Base-by-base conservation (phyloP, 30 jellyfish, hydroid and myxozoan genomes). In the Aurelia coerulea region DNA sequence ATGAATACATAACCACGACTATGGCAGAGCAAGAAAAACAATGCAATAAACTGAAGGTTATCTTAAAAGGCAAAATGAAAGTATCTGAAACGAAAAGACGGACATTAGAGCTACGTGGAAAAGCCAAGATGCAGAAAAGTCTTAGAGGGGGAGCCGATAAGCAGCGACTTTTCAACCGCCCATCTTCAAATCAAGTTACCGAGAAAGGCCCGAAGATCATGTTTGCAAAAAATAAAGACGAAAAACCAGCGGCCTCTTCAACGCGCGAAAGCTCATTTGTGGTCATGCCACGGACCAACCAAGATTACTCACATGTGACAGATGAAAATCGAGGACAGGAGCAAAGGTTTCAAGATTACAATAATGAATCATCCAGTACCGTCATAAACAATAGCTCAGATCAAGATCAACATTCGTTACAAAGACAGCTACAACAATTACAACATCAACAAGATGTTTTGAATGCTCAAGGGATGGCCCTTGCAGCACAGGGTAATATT, bases 381-480 rank as follows among this genome's bases (percentile, higher is more conserved):
- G 14, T 9, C 56, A 46, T 46, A 6, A 46, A 46, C 56, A 69
- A 77, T 14, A 46, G 68, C 8, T 41, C 51, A 35, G 49, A 29
- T 46, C 66, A 31, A 41, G 79, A 65, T 53, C 79, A 70, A 42
- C 85, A 54, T 8, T 83, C 92, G 67, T 71, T 83, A 1, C 92
- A 83, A 33, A 70, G 79, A 50, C 92, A 83, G 53, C 59, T 83
- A 18, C 92, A 83, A 69, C 84, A 83, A 34, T 71, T 83, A 39
- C 92, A 83, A 58, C 92, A 83, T 33, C 92, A 83, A 42, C 92
- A 83, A 42, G 92, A 83, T 18, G 72, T 83, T 5, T 52, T 83
- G 75, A 83, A 83, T 62, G 92, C 92, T 18, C 92, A 60, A 33
- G 92, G 92, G 14, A 71, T 83, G 92, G 92, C 86, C 17, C 80